Evolutionary conservation across 1,140 invertebrate species (phyloP).

Genomic region (Pararge aegeria): DNA sequence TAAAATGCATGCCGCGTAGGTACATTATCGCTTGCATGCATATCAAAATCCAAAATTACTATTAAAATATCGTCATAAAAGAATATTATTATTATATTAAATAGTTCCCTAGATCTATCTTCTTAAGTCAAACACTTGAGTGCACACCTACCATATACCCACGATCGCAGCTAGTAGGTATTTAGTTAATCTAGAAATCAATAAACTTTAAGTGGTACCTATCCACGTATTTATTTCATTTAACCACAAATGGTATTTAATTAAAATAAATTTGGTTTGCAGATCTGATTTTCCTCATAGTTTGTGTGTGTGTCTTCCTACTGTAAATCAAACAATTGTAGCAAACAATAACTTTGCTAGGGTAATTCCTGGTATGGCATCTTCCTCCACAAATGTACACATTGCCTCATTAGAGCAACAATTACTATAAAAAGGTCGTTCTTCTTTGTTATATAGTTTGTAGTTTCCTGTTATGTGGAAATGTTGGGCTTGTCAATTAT

Average conservation of each 20-base stretch:
- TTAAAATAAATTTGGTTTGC: background rate
- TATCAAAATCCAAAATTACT: too few species aligned
- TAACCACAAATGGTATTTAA: background rate
- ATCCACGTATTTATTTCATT: background rate
- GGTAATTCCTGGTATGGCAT: conserved; percentile 41
- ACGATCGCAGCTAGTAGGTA: too few species aligned
- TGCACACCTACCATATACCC: too few species aligned
- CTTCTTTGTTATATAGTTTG: conserved; percentile 31
- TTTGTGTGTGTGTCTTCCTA: background rate
- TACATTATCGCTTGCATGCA: too few species aligned
- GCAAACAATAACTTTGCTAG: conserved; percentile 15
- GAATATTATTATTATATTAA: too few species aligned
- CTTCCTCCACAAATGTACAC: conserved; percentile 38
- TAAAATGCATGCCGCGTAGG: too few species aligned
- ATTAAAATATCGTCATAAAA: too few species aligned
- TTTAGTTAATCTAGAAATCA: background rate
- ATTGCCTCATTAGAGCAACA: conserved; percentile 10
- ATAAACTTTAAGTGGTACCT: background rate
- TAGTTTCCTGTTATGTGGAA: conserved; percentile 21
- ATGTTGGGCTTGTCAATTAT: conserved; percentile 13
- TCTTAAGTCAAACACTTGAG: too few species aligned
- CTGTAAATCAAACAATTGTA: conserved; percentile 8
- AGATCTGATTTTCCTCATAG: background rate
- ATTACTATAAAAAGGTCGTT: conserved; percentile 30
- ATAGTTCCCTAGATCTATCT: too few species aligned